These are phyloP conservation scores for Magallana nippona DNA, from an alignment of 2,888 invertebrate species.

Conservation along the genomic window DNA sequence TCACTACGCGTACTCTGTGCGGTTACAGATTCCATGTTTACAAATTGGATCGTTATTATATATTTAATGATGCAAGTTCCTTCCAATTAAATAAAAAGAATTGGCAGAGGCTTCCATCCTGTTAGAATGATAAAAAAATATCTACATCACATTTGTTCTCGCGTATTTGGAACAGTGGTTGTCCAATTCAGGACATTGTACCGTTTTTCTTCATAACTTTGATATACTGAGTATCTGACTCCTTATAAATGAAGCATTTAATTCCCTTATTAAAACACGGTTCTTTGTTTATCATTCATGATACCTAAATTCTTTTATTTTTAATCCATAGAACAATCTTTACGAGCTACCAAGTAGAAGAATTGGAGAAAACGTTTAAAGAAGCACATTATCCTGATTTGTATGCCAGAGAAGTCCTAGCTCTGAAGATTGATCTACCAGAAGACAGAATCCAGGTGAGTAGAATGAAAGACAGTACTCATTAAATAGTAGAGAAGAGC, in stretches of 20 bases:
- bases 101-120: background rate
- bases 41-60: slow-evolving; percentile 36
- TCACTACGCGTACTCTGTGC: slow-evolving; percentile 15
- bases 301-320: too few species aligned
- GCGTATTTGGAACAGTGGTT: background rate
- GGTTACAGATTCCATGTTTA: slow-evolving; percentile 29
- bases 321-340: slow-evolving; percentile 92
- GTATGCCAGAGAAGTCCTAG: slow-evolving; percentile 87
- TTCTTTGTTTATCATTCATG: too few species aligned
- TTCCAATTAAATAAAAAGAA: slow-evolving; percentile 17
- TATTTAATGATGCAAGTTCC: slow-evolving; percentile 17
- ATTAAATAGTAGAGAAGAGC: too few species aligned
- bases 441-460: slow-evolving; percentile 80
- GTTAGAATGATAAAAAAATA: background rate
- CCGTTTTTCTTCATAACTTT: too few species aligned
- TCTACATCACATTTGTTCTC: background rate
- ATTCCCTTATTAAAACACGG: too few species aligned
- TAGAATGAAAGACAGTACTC: background rate
- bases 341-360: slow-evolving; percentile 99
- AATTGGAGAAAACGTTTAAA: slow-evolving; percentile 99
- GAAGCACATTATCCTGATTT: slow-evolving; percentile 99
- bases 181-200: too few species aligned
- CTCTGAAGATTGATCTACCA: slow-evolving; percentile 79
- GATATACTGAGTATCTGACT: too few species aligned
- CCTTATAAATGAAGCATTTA: too few species aligned